Percentiles rank a stretch among this genome's conserved stretches.
These are phyloP conservation scores for Chironomus tepperi DNA, from an alignment of 1,140 invertebrate species.

Conservation along the genomic window DNA sequence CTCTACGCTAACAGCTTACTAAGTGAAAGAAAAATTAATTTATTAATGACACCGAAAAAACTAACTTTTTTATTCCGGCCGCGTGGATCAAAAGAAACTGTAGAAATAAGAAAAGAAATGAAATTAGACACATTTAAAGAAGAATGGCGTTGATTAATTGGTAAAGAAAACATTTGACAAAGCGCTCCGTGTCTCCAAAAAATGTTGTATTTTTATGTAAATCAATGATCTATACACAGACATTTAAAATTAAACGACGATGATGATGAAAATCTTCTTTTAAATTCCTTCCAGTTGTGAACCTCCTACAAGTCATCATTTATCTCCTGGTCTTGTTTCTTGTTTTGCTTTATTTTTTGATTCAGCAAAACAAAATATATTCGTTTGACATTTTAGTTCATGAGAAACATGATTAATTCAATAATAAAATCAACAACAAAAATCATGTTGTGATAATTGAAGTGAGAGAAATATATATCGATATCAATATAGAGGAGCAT, in stretches of 20 bases:
- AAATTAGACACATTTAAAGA: neutral
- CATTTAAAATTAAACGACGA: too few species aligned
- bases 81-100: too few species aligned
- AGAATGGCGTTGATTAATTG: conserved; percentile 8
- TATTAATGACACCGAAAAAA: too few species aligned
- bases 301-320: too few species aligned
- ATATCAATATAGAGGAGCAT: neutral
- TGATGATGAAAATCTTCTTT: neutral
- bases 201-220: neutral
- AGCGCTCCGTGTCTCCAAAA: conserved; percentile 5
- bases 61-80: too few species aligned
- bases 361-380: neutral
- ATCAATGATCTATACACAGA: neutral
- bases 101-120: too few species aligned
- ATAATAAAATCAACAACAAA: conserved; percentile 3
- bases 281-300: neutral
- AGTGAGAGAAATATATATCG: neutral
- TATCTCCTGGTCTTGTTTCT: too few species aligned
- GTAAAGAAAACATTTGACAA: neutral
- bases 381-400: neutral
- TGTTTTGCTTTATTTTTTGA: too few species aligned
- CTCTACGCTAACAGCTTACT: too few species aligned
- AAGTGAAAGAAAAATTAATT: too few species aligned
- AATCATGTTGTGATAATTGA: conserved; percentile 9
- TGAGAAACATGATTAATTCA: neutral